Evolutionary conservation across 1,140 invertebrate species (phyloP).

Genomic region (Calliphora vicina): DNA sequence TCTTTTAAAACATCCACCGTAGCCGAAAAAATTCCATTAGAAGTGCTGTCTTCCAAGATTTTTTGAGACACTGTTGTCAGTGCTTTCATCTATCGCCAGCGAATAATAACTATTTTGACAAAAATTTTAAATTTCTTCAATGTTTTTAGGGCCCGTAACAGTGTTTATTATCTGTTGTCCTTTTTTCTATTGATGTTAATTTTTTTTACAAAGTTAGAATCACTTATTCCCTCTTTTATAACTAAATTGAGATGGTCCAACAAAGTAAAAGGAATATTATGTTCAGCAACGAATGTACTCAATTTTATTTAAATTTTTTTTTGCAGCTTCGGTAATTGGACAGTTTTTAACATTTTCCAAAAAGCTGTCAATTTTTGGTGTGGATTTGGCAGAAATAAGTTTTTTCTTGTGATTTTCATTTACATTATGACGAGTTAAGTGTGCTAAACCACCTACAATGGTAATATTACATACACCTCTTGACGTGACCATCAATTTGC

Average conservation of each 20-base stretch:
- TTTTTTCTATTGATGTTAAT: not conserved
- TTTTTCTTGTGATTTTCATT: not conserved
- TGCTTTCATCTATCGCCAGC: not conserved
- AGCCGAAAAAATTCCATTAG: not conserved
- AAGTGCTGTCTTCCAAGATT: not conserved
- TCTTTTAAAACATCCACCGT: not conserved
- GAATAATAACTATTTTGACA: not conserved
- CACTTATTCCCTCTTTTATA: not conserved
- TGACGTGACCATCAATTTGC: not conserved
- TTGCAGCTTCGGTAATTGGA: not conserved
- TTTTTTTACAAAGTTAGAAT: not conserved
- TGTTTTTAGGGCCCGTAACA: not conserved
- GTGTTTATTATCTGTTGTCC: not conserved
- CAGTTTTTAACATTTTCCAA: not conserved
- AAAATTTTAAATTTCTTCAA: not conserved
- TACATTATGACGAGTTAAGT: not conserved
- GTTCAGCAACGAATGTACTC: not conserved
- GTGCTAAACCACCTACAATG: not conserved
- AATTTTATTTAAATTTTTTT: not conserved
- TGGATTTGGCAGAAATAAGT: constrained; percentile 38
- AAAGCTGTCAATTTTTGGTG: not conserved
- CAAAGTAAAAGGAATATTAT: not conserved
- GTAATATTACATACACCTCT: not conserved
- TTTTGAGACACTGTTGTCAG: not conserved
- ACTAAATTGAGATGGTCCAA: not conserved